phyloP scores from a whole-genome alignment of 2,113 vertebrate species.

The Suncus etruscus region DNA sequence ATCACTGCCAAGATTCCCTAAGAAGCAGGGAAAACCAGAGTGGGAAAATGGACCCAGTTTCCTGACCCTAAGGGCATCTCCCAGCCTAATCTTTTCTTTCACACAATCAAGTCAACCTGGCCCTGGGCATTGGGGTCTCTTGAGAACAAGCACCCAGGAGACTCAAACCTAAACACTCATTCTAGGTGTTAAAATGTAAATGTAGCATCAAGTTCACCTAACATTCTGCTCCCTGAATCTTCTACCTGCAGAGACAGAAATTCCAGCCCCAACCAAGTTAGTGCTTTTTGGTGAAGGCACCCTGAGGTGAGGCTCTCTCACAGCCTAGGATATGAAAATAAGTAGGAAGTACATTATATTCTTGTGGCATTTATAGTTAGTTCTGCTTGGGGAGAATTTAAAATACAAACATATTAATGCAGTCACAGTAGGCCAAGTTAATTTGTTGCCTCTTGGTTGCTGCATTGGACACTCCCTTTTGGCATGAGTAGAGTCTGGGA shows the following conservation, averaged over 20 bases:
- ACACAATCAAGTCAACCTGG: neutral
- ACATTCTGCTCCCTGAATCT: constrained; percentile 15
- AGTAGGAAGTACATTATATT: constrained; percentile 31
- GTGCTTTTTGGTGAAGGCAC: constrained; percentile 5
- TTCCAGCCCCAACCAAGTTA: neutral
- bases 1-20: neutral
- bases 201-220: neutral
- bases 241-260: constrained; percentile 31
- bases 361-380: constrained; percentile 11
- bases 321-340: constrained; percentile 13
- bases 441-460: constrained; percentile 32
- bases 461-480: neutral
- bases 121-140: neutral
- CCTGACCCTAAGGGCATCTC: neutral
- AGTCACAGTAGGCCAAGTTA: constrained; percentile 21
- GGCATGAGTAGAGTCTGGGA: constrained; percentile 31
- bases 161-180: neutral
- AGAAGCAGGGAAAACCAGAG: neutral
- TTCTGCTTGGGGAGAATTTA: constrained; percentile 44
- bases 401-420: neutral
- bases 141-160: neutral
- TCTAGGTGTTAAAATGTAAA: neutral
- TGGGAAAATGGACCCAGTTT: neutral
- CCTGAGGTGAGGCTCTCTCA: constrained; percentile 31
- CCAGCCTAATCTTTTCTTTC: neutral